Evolutionary conservation across 2,113 vertebrate species (phyloP).

Genomic region (Tyrannus savana): DNA sequence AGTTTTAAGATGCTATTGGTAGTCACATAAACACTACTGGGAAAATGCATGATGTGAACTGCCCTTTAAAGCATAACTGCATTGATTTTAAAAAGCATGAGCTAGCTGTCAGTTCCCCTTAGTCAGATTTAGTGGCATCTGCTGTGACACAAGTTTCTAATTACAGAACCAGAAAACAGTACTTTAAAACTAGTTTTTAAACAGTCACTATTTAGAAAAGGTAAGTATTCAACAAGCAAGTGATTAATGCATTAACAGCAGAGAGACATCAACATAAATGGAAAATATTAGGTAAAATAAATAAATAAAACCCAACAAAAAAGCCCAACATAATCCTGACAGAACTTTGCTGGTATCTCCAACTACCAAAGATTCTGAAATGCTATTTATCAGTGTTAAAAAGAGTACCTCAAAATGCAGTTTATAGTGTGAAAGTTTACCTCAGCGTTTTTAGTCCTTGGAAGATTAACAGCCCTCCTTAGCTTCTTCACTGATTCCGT

Average conservation of each 20-base stretch:
- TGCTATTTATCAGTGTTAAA: neutral
- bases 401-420: neutral
- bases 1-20: neutral
- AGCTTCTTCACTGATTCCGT: conserved; percentile 88
- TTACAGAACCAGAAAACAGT: neutral
- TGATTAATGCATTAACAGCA: neutral
- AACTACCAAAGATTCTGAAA: neutral
- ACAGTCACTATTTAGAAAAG: neutral
- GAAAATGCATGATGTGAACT: neutral
- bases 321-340: neutral
- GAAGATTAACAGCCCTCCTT: conserved; percentile 87
- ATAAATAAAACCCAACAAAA: neutral
- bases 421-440: conserved; percentile 65
- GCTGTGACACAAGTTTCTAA: neutral
- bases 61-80: neutral
- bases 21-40: neutral
- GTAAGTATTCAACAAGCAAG: neutral
- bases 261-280: neutral
- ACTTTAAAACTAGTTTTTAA: neutral
- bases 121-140: neutral
- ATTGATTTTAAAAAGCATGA: neutral
- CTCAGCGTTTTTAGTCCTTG: conserved; percentile 83
- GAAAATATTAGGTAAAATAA: neutral
- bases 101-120: neutral
- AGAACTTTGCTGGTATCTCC: neutral